Evolutionary conservation across 2,797 vertebrate species (phyloP).

Genomic region (Zalophus californianus): DNA sequence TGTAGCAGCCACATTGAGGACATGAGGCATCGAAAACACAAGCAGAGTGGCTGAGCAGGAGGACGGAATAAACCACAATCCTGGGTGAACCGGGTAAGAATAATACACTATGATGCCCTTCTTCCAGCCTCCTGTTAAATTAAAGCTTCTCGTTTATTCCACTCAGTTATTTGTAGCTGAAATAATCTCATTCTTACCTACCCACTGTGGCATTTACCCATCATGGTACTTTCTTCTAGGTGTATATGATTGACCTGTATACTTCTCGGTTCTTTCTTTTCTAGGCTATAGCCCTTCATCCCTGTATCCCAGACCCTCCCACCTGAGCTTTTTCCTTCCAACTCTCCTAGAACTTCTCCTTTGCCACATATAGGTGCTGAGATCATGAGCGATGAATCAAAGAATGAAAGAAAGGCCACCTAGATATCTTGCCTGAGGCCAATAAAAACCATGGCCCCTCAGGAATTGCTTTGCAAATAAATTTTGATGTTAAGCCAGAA

Average conservation of each 20-base stretch:
- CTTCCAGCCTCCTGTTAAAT: background rate
- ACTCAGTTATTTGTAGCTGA: background rate
- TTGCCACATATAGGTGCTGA: background rate
- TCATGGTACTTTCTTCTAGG: no score
- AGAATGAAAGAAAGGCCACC: background rate
- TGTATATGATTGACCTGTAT: background rate
- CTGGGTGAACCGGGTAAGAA: background rate
- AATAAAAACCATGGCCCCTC: background rate
- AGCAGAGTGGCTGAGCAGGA: background rate
- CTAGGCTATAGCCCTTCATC: background rate
- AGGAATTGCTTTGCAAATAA: conserved; percentile 5
- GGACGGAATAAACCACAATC: background rate
- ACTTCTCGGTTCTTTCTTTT: background rate
- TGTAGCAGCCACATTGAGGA: background rate
- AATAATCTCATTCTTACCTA: background rate
- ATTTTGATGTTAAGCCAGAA: conserved; percentile 48
- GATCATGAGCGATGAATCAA: background rate
- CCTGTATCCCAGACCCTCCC: background rate
- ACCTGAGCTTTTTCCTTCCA: background rate
- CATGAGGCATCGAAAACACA: background rate
- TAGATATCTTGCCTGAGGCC: background rate
- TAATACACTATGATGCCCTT: background rate
- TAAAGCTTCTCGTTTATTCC: background rate
- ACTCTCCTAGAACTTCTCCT: background rate
- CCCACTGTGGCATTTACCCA: accelerated